Conservation (phyloP, 2,888 invertebrate species). For the Thecocarcelia acutangulata region DNA sequence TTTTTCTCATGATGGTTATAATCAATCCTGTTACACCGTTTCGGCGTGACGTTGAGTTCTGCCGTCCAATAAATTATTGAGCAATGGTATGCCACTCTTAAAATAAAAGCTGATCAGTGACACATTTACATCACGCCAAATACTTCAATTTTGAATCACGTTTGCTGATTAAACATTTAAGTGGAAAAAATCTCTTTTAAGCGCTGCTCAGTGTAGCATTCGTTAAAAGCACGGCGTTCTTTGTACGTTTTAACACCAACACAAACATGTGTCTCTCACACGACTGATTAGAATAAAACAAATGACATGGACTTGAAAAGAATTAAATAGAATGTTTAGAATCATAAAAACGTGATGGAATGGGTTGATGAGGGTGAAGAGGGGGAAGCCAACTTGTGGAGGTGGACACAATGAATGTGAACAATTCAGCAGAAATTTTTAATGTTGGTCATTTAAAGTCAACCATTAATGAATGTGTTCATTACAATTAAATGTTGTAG, state of each 20-base stretch:
- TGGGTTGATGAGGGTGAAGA: too few species aligned
- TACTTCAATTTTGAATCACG: background rate
- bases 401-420: conserved; percentile 36
- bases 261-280: conserved; percentile 19
- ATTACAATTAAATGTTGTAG: conserved; percentile 68
- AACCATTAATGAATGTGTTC: conserved; percentile 68
- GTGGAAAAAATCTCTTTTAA: background rate
- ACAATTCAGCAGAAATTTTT: conserved; percentile 57
- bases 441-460: conserved; percentile 66
- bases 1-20: too few species aligned
- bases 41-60: too few species aligned
- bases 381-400: background rate
- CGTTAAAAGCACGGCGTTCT: conserved; percentile 16
- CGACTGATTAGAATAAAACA: conserved; percentile 49
- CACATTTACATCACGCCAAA: background rate
- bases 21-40: too few species aligned
- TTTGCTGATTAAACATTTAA: too few species aligned
- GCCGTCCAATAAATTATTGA: too few species aligned
- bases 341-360: conserved; percentile 7
- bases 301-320: conserved; percentile 41
- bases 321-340: conserved; percentile 40
- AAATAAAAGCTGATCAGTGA: too few species aligned
- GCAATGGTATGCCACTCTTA: too few species aligned
- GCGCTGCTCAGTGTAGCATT: background rate
- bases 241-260: background rate